These are phyloP conservation scores for Tanypteryx hageni DNA, from an alignment of 2,888 invertebrate species.

Conservation along the genomic window DNA sequence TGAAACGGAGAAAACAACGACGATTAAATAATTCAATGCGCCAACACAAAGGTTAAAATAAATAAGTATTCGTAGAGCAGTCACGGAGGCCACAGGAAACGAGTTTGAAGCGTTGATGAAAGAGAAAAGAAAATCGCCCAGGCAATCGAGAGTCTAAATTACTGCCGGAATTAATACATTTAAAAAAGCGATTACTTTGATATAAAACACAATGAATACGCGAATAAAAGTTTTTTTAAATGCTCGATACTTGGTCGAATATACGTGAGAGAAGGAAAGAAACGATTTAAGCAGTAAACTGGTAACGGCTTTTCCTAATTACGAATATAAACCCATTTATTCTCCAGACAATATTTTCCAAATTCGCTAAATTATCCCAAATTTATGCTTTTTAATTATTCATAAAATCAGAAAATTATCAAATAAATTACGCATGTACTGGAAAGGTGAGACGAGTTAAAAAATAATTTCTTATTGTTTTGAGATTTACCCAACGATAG, in stretches of 20 bases:
- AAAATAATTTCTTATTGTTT: too few relatives aligned
- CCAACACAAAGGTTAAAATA: slow-evolving; percentile 39
- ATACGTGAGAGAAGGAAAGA: too few relatives aligned
- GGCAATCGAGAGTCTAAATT: background rate
- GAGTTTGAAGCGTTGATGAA: background rate
- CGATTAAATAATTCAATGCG: slow-evolving; percentile 56
- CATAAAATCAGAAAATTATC: too few relatives aligned
- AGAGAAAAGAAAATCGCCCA: slow-evolving; percentile 29
- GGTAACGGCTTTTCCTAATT: background rate
- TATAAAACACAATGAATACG: too few relatives aligned
- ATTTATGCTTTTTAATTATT: too few relatives aligned
- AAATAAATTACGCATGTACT: too few relatives aligned
- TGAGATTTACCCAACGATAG: too few relatives aligned
- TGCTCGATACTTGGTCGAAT: too few relatives aligned
- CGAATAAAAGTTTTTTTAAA: too few relatives aligned
- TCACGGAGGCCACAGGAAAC: slow-evolving; percentile 34
- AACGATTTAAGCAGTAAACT: background rate
- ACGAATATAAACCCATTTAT: background rate
- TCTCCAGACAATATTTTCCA: background rate
- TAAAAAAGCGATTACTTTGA: too few relatives aligned
- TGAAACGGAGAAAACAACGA: background rate
- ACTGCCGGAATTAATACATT: background rate
- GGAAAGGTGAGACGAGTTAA: too few relatives aligned
- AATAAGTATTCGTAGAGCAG: background rate
- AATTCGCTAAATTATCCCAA: too few relatives aligned